A percentile compares a stretch with the other conserved stretches of the same genome.
Evolutionary conservation across 2,113 vertebrate species (phyloP).

Genomic region (Conger conger): DNA sequence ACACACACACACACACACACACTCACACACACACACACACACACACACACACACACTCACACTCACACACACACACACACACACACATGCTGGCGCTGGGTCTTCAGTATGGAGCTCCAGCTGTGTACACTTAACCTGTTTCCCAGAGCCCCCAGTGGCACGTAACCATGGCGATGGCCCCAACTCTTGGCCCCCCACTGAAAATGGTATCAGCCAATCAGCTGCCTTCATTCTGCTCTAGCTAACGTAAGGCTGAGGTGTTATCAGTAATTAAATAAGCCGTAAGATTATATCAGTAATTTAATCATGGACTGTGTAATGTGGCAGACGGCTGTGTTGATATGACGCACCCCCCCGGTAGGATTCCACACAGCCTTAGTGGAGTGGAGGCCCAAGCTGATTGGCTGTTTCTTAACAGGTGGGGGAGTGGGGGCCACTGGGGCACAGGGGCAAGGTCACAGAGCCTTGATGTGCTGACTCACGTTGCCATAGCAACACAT

Average conservation of each 20-base stretch:
- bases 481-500: not conserved
- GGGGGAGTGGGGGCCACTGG: no score
- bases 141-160: not conserved
- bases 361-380: not conserved
- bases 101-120: not conserved
- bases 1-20: no score
- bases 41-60: no score
- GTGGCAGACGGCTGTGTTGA: not conserved
- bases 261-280: not conserved
- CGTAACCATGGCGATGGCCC: not conserved
- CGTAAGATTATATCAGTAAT: not conserved
- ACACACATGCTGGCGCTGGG: no score
- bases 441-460: no score
- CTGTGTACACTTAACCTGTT: not conserved
- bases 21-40: no score
- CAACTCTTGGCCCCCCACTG: not conserved
- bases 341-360: not conserved
- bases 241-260: not conserved
- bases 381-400: not conserved
- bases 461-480: not conserved
- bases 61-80: no score
- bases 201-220: not conserved
- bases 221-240: not conserved
- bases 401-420: not conserved
- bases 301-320: not conserved